A percentile compares a stretch with the other conserved stretches of the same genome.
Evolutionary conservation across 2,113 vertebrate species (phyloP).

Genomic region (Cephalophus harveyi): DNA sequence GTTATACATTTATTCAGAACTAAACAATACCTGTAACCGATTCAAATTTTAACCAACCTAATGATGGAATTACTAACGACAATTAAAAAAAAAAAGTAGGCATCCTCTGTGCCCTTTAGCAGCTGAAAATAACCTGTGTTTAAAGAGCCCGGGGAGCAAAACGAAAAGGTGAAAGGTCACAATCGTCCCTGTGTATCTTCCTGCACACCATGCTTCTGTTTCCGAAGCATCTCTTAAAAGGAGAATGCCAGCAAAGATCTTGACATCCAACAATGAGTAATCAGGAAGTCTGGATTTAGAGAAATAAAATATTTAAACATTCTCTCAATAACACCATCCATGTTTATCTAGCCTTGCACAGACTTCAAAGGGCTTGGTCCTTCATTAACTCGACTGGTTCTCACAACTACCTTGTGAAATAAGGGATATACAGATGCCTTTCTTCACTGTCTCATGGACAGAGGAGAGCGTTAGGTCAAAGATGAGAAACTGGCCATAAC

Average conservation of each 20-base stretch:
- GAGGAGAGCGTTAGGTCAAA: background rate
- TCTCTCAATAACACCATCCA: background rate
- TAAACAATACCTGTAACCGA: background rate
- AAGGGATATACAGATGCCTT: background rate
- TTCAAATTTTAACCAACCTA: background rate
- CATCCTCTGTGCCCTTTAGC: background rate
- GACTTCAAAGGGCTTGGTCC: background rate
- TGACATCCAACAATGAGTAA: background rate
- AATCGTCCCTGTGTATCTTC: rapidly evolving
- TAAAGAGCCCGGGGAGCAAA: background rate
- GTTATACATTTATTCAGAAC: background rate
- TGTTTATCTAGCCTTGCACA: background rate
- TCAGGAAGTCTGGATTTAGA: background rate
- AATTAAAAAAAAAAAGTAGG: background rate
- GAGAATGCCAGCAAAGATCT: background rate
- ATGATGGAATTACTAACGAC: background rate
- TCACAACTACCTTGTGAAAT: background rate
- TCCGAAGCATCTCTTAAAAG: background rate
- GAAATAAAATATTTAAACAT: background rate
- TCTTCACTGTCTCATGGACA: background rate
- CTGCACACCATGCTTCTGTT: background rate
- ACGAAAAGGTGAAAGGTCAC: background rate
- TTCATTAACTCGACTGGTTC: background rate
- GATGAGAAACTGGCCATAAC: background rate
- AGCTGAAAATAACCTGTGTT: background rate